Percentiles rank a stretch among this genome's conserved stretches.
Evolutionary conservation across 1,140 invertebrate species (phyloP).

Genomic region (Cyrtorhinus lividipennis): DNA sequence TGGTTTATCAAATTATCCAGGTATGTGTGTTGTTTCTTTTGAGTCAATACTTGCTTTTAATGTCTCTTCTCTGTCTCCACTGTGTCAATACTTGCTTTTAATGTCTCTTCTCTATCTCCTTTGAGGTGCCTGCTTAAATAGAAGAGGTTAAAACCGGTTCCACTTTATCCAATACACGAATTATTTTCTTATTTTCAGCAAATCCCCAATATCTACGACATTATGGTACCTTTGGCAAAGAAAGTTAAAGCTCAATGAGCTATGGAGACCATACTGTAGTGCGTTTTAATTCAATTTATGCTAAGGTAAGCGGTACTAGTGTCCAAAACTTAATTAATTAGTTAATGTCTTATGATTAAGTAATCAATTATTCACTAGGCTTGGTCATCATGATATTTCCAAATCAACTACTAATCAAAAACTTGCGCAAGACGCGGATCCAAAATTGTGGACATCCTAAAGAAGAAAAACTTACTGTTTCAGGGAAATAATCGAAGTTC

Average conservation of each 20-base stretch:
- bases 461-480: no score
- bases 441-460: no score
- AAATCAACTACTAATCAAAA: no score
- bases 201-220: constrained; percentile 12
- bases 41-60: neutral
- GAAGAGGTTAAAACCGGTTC: neutral
- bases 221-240: constrained; percentile 15
- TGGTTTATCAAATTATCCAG: constrained; percentile 69
- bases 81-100: neutral
- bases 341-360: no score
- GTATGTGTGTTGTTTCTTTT: constrained; percentile 28
- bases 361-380: no score
- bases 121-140: neutral
- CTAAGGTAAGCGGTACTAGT: no score
- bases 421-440: no score
- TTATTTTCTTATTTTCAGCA: constrained; percentile 15
- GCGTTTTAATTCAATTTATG: no score
- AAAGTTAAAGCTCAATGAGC: constrained; percentile 1
- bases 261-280: no score
- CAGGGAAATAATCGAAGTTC: no score
- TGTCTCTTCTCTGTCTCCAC: neutral
- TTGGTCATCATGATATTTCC: no score
- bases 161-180: neutral
- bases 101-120: neutral
- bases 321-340: no score